Evolutionary conservation across 2,113 vertebrate genomes (phyloP).

Genomic region (Tetrax tetrax): DNA sequence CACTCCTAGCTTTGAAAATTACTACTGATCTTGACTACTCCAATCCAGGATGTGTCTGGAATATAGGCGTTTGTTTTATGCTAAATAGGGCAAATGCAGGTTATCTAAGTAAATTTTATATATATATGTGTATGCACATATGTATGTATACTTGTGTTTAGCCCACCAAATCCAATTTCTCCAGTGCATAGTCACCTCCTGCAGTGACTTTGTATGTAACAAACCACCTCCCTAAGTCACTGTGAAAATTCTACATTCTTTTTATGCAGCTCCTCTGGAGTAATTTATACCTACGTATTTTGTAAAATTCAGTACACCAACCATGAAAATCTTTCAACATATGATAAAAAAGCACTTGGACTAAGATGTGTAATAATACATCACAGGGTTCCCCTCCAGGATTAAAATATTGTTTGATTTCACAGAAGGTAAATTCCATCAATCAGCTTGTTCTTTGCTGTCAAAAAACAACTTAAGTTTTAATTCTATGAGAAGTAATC

Average conservation of each 20-base stretch:
- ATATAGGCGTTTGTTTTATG: not conserved
- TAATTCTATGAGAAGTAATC: not conserved
- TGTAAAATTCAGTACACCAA: not conserved
- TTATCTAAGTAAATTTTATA: not conserved
- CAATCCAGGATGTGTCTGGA: not conserved
- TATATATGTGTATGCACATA: rapidly evolving
- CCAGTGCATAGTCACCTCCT: not conserved
- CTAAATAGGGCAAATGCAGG: not conserved
- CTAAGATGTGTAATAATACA: not conserved
- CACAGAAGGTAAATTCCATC: slow-evolving; percentile 39
- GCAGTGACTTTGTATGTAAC: not conserved
- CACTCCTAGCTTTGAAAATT: not conserved
- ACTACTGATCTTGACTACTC: not conserved
- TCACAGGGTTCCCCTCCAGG: not conserved
- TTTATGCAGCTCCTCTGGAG: not conserved
- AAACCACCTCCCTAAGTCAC: not conserved
- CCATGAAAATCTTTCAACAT: not conserved
- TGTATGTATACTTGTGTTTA: not conserved
- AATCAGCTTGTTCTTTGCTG: not conserved
- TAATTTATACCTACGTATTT: not conserved
- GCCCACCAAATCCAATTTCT: not conserved
- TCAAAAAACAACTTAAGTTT: not conserved
- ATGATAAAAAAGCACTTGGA: not conserved
- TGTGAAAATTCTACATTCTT: not conserved
- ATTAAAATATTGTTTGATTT: not conserved